These are phyloP conservation scores for Agelastica alni DNA, from an alignment of 2,888 invertebrate species.

Conservation along the genomic window DNA sequence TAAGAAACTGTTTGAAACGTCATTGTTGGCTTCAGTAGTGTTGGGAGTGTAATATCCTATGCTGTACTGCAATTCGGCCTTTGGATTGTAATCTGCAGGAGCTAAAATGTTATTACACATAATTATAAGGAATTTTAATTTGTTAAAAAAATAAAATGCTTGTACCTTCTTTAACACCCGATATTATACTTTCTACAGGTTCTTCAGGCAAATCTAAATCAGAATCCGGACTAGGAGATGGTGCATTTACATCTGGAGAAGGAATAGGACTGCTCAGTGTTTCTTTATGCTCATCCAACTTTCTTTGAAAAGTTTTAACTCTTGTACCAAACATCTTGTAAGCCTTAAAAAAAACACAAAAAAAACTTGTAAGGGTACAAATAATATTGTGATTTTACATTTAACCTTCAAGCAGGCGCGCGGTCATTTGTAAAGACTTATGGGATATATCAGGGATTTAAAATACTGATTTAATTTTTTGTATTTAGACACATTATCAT, in stretches of 20 bases:
- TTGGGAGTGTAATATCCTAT: conserved; percentile 60
- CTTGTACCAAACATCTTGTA: conserved; percentile 92
- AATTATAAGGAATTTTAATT: too few relatives aligned
- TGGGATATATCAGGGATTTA: too few relatives aligned
- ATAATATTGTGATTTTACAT: too few relatives aligned
- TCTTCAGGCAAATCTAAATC: conserved; percentile 73
- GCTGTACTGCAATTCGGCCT: conserved; percentile 39
- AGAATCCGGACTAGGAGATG: conserved; percentile 81
- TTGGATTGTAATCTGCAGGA: conserved; percentile 30
- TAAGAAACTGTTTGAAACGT: conserved; percentile 24
- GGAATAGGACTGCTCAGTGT: conserved; percentile 73
- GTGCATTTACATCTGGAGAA: conserved; percentile 69
- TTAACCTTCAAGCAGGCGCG: too few relatives aligned
- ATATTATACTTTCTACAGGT: conserved; percentile 16
- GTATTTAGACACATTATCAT: too few relatives aligned
- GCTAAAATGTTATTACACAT: too few relatives aligned
- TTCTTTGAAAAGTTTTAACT: conserved; percentile 83
- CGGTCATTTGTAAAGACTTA: too few relatives aligned
- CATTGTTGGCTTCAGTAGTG: conserved; percentile 5
- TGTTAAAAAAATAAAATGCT: too few relatives aligned
- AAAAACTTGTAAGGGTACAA: too few relatives aligned
- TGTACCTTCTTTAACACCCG: conserved; percentile 26
- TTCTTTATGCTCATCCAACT: conserved; percentile 79
- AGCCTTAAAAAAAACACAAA: conserved; percentile 64
- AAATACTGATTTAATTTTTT: too few relatives aligned